A percentile compares a stretch with the other conserved stretches of the same genome.
Evolutionary conservation across 2,888 invertebrate species (phyloP).

Genomic region (Nephrocerus scutellatus): DNA sequence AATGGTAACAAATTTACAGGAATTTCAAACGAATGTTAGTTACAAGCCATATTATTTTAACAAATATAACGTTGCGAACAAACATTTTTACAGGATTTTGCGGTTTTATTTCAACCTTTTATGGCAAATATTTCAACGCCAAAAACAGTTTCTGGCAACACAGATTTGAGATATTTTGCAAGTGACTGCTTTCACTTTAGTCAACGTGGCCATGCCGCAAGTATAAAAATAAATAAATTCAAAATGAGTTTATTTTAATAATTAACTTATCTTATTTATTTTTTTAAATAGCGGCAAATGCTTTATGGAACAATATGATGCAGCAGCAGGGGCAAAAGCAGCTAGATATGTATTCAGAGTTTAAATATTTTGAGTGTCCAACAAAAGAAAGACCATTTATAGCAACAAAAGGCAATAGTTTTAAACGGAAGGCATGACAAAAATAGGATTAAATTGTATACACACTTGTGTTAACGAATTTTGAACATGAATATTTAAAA

Average conservation of each 20-base stretch:
- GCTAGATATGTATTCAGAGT: not conserved
- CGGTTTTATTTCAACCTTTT: slow-evolving; percentile 52
- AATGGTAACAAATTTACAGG: slow-evolving; percentile 45
- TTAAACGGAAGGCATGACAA: too few species aligned
- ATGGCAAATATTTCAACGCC: slow-evolving; percentile 39
- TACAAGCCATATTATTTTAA: not conserved
- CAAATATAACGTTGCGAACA: not conserved
- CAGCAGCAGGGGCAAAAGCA: slow-evolving; percentile 50
- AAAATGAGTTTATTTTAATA: too few species aligned
- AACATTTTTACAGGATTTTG: slow-evolving; percentile 48
- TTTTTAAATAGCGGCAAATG: slow-evolving; percentile 45
- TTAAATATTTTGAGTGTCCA: slow-evolving; percentile 7
- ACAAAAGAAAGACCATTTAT: slow-evolving; percentile 5
- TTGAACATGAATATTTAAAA: too few species aligned
- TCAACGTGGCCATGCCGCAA: slow-evolving; percentile 52
- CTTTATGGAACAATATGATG: slow-evolving; percentile 53
- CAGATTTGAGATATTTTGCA: slow-evolving; percentile 51
- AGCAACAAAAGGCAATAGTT: slow-evolving; percentile 2
- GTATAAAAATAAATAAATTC: too few species aligned
- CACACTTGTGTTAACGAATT: too few species aligned
- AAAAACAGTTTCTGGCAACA: slow-evolving; percentile 35
- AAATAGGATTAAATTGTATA: too few species aligned
- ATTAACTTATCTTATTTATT: slow-evolving; percentile 40
- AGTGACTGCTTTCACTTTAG: slow-evolving; percentile 58
- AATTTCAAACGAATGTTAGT: slow-evolving; percentile 33